Evolutionary conservation across 2,888 invertebrate species (phyloP), one percentile per base, ranked within the genome.

Genomic region (Brachyptera risi): DNA sequence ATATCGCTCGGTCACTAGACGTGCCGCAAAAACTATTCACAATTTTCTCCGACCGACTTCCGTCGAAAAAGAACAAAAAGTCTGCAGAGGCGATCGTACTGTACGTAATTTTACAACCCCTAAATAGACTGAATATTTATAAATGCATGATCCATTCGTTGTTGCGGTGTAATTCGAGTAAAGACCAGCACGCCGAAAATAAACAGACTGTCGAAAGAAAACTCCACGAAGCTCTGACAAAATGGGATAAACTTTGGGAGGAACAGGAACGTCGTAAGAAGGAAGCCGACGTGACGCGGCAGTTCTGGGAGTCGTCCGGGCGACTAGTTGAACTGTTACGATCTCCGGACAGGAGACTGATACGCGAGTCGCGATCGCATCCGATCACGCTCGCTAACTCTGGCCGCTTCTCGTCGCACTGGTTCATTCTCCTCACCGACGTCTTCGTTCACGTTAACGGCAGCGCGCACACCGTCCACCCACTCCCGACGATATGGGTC

Each of bases 351-450:
- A 80, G 92, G 58, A 80, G 93, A n/a, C 75, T 94, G 38, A 79
- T 93, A 58, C 78, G 88, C 60, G 92, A 92, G 68, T 92, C 92
- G 1, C 84, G 84, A 68, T 79, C 83, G 5, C 80, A 85, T 66
- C 86, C 87, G 0, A 74, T 94, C 1, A 83, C 82, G 66, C 76
- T 92, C 63, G 78, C 83, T 2, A 85, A 86, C 70, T 84, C 85
- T 26, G 84, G 88, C 21, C 80, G 88, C 65, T 88, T 92, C 73
- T 85, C 87, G 3, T 84, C 85, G 0, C 88, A 90, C 69, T 86
- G 86, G 80, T 91, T 94, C 69, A 82, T 93, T 67, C 77, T 94
- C 56, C 84, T 94, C 70, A 90, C 86, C 60, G 93, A 94, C 74
- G 78, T 87, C 59, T 86, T 94, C 65, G 83, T 92, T 60, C 91